A percentile compares a stretch with the other conserved stretches of the same genome.
Conservation (phyloP, 2,113 vertebrate genomes). For the Cettia cetti region DNA sequence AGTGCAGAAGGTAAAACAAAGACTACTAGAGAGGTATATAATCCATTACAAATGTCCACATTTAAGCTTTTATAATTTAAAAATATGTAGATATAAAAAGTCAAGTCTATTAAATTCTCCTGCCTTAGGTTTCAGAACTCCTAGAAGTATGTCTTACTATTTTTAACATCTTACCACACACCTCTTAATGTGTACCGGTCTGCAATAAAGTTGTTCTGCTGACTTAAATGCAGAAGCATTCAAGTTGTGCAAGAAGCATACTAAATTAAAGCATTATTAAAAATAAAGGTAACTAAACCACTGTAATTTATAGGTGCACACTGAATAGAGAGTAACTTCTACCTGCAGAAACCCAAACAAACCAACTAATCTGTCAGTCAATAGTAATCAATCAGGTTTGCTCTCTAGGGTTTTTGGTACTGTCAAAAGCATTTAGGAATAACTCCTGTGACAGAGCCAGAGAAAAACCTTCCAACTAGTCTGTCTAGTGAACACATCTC, state of each 20-base stretch:
- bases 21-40: background rate
- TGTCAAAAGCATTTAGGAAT: constrained; percentile 12
- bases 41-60: background rate
- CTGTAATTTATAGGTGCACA: background rate
- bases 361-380: constrained; percentile 33
- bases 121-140: background rate
- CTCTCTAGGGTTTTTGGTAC: background rate
- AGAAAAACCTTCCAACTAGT: background rate
- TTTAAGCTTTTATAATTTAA: background rate
- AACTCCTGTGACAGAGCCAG: background rate
- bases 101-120: background rate
- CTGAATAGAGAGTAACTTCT: background rate
- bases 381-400: constrained; percentile 3
- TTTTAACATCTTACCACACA: background rate
- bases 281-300: background rate
- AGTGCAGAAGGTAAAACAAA: background rate
- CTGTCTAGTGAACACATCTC: background rate
- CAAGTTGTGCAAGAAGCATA: background rate
- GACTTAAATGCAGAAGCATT: background rate
- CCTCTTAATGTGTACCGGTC: accelerated
- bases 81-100: background rate
- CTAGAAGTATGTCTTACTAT: background rate
- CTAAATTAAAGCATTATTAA: background rate
- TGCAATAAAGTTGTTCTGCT: background rate
- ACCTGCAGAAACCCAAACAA: background rate